Conservation (phyloP, 2,888 invertebrate species). For the Noctuana brunneofusca region DNA sequence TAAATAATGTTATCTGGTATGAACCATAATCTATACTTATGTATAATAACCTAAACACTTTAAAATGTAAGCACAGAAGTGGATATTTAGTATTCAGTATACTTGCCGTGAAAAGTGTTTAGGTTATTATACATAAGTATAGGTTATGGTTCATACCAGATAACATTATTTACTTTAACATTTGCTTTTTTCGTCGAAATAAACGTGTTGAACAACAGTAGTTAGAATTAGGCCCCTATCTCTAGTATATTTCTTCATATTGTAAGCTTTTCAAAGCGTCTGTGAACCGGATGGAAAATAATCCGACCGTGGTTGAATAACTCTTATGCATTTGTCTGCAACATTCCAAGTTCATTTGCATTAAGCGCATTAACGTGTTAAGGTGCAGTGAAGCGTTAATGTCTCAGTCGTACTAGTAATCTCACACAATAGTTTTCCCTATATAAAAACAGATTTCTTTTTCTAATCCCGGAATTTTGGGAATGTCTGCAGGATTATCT, state of each 20-base stretch:
- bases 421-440: not conserved
- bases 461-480: not conserved
- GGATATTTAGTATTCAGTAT: too few relatives aligned
- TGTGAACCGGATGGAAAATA: constrained; percentile 29
- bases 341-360: constrained; percentile 28
- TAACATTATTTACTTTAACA: too few relatives aligned
- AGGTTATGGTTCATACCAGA: too few relatives aligned
- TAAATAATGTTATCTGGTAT: too few relatives aligned
- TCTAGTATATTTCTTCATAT: not conserved
- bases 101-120: too few relatives aligned
- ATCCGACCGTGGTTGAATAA: constrained; percentile 29
- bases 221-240: too few relatives aligned
- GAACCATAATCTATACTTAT: too few relatives aligned
- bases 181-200: too few relatives aligned
- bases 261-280: constrained; percentile 2
- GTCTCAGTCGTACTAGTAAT: not conserved
- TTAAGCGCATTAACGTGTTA: constrained; percentile 24
- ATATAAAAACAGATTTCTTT: not conserved
- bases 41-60: too few relatives aligned
- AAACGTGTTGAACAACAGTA: not conserved
- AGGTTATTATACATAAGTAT: too few relatives aligned
- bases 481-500: not conserved
- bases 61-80: too few relatives aligned
- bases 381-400: constrained; percentile 10
- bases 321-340: constrained; percentile 27